Percentiles rank a stretch among this genome's conserved stretches.
Conservation (phyloP, 2,888 invertebrate species). For the Sphaeridia pumilis region DNA sequence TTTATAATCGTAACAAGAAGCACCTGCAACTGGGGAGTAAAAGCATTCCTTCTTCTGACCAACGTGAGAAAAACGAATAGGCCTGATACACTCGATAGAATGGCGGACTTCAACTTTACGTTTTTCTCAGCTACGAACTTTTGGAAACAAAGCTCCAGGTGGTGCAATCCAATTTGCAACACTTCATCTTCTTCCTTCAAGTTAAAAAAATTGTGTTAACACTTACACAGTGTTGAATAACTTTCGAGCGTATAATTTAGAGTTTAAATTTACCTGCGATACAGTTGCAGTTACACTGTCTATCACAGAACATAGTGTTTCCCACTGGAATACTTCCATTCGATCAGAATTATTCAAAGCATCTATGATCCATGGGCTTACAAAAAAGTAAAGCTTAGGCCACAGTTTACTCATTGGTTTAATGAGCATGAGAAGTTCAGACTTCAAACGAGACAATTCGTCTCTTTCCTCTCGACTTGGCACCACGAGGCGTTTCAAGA, state of each 20-base stretch:
- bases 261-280: constrained; percentile 27
- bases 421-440: constrained; percentile 24
- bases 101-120: constrained; percentile 26
- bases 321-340: constrained; percentile 32
- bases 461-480: constrained; percentile 23
- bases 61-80: constrained; percentile 29
- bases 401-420: constrained; percentile 22
- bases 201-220: background rate
- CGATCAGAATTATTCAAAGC: constrained; percentile 22
- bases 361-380: constrained; percentile 26
- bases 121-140: constrained; percentile 24
- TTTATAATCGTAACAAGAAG: constrained; percentile 28
- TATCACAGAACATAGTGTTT: constrained; percentile 25
- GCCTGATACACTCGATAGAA: constrained; percentile 31
- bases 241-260: background rate
- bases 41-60: constrained; percentile 18
- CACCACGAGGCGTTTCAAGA: constrained; percentile 27
- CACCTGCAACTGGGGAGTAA: constrained; percentile 18
- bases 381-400: constrained; percentile 26
- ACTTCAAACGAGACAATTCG: constrained; percentile 25
- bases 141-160: constrained; percentile 24
- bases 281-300: constrained; percentile 30
- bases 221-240: no score
- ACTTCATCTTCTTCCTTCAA: constrained; percentile 29
- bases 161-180: constrained; percentile 24